These are phyloP conservation scores for Leptinotarsa rubiginosa DNA, from an alignment of 2,888 invertebrate genomes.

Conservation along the genomic window DNA sequence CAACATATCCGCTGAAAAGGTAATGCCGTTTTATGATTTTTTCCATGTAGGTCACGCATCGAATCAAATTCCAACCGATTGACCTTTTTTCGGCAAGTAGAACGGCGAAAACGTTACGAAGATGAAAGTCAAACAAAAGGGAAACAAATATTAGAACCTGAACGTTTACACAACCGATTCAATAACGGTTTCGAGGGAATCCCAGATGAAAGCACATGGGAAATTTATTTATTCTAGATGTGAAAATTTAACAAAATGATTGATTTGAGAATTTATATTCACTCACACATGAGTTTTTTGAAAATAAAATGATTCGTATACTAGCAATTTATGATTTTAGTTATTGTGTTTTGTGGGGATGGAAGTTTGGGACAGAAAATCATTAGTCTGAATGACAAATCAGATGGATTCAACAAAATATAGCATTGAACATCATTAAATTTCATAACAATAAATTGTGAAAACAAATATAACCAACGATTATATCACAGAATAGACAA, in stretches of 20 bases:
- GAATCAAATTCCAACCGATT: constrained; percentile 35
- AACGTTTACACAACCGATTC: constrained; percentile 33
- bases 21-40: constrained; percentile 15
- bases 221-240: neutral
- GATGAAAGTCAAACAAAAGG: constrained; percentile 35
- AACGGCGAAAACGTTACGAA: constrained; percentile 28
- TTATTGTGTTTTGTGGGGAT: too few species aligned
- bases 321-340: too few species aligned
- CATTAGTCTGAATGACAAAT: too few species aligned
- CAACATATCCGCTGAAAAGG: neutral
- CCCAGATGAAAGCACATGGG: neutral
- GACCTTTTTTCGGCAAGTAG: constrained; percentile 30
- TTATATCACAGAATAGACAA: too few species aligned
- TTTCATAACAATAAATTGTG: too few species aligned
- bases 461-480: too few species aligned
- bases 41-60: constrained; percentile 30
- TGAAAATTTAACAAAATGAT: neutral
- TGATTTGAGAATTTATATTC: neutral
- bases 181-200: constrained; percentile 12
- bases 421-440: too few species aligned
- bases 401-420: too few species aligned
- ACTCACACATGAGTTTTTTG: too few species aligned
- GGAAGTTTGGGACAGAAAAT: too few species aligned
- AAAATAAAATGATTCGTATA: too few species aligned
- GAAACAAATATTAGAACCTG: constrained; percentile 34